A percentile compares a stretch with the other conserved stretches of the same genome.
phyloP scores from a whole-genome alignment of 2,113 vertebrate genomes.

The Rhagologus leucostigma region DNA sequence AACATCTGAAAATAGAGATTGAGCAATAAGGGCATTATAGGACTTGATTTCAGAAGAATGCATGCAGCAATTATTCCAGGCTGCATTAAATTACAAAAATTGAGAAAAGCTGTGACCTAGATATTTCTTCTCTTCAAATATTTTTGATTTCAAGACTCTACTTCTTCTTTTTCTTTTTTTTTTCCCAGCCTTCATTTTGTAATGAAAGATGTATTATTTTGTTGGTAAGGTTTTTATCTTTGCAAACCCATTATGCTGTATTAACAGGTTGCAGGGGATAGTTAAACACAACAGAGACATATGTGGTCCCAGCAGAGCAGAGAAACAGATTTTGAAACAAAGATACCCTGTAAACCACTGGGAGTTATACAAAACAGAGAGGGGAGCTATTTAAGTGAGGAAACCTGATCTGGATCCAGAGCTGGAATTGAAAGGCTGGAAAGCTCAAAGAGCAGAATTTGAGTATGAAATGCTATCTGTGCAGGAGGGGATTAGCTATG shows the following conservation, averaged over 20 bases:
- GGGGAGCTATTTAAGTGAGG: constrained; percentile 34
- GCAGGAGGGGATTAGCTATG: constrained; percentile 48
- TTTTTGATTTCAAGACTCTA: constrained; percentile 26
- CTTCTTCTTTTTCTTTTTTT: not conserved
- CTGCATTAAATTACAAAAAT: constrained; percentile 70
- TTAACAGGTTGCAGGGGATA: constrained; percentile 61
- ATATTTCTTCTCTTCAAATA: constrained; percentile 41
- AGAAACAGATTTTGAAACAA: constrained; percentile 23
- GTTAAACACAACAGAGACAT: constrained; percentile 48
- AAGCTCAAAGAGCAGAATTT: constrained; percentile 57
- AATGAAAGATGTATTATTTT: constrained; percentile 45
- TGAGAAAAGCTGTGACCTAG: constrained; percentile 72
- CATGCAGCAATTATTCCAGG: constrained; percentile 58
- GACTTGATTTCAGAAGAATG: constrained; percentile 63
- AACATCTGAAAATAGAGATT: constrained; percentile 43
- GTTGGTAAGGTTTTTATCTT: constrained; percentile 47
- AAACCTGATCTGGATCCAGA: constrained; percentile 49
- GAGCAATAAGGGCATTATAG: constrained; percentile 42
- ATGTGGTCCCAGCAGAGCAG: not conserved
- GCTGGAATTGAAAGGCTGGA: constrained; percentile 40
- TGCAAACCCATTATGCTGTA: constrained; percentile 25
- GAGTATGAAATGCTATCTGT: constrained; percentile 62
- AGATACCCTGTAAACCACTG: constrained; percentile 20
- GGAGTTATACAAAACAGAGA: constrained; percentile 67
- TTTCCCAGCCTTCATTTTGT: not conserved